Conservation (phyloP, 2,888 invertebrate species). For the Stenodema calcarata region DNA sequence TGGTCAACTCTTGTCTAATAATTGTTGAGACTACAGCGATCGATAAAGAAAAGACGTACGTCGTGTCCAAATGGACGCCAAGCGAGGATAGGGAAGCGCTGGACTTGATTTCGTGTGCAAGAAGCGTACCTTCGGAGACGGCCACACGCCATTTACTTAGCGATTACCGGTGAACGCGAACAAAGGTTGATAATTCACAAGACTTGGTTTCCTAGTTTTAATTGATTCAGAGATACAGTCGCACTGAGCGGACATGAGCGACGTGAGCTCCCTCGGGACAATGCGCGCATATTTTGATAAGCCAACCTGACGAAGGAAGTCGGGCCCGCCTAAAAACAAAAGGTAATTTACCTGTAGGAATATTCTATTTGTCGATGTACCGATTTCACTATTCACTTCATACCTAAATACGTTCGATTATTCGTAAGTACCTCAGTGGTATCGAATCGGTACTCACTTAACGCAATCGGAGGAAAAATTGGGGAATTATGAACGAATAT, state of each 20-base stretch:
- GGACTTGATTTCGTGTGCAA: conserved; percentile 30
- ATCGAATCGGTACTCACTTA: too few species aligned
- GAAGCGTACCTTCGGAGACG: neutral
- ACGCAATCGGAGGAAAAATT: too few species aligned
- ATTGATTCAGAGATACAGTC: neutral
- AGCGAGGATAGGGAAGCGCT: conserved; percentile 5
- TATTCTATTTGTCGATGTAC: too few species aligned
- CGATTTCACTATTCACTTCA: too few species aligned
- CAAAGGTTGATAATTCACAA: conserved; percentile 20
- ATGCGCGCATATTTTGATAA: neutral
- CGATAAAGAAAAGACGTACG: neutral
- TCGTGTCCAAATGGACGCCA: neutral
- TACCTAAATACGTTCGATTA: too few species aligned
- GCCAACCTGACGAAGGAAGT: too few species aligned
- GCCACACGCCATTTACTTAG: conserved; percentile 23
- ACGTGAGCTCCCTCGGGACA: neutral
- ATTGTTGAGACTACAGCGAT: neutral
- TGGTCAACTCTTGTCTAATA: too few species aligned
- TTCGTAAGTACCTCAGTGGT: too few species aligned
- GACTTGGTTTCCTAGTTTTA: conserved; percentile 28
- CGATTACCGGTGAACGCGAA: neutral
- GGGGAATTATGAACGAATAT: too few species aligned
- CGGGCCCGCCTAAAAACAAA: too few species aligned
- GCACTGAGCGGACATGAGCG: neutral
- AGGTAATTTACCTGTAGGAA: too few species aligned